These are phyloP conservation scores for Aricia agestis DNA, from an alignment of 1,140 invertebrate genomes.

Conservation along the genomic window DNA sequence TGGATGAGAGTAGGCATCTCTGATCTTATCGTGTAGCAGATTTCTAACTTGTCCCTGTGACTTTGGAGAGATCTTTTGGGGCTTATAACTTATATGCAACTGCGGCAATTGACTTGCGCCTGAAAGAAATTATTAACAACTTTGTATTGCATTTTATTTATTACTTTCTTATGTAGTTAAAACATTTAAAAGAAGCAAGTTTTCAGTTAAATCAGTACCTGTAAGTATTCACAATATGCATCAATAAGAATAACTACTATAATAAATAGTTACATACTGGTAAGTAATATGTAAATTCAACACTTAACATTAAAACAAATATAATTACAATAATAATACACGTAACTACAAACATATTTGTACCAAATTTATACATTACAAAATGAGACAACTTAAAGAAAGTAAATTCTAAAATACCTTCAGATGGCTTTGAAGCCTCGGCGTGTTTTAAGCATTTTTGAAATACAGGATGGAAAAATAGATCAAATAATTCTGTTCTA, in stretches of 20 bases:
- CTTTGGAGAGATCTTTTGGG: slow-evolving; percentile 99
- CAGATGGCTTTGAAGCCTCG: slow-evolving; percentile 50
- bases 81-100: slow-evolving; percentile 99
- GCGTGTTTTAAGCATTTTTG: slow-evolving; percentile 75
- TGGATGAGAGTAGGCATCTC: slow-evolving; percentile 97
- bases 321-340: not conserved
- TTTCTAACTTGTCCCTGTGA: slow-evolving; percentile 94
- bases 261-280: not conserved
- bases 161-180: no score
- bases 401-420: slow-evolving; percentile 49
- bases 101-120: slow-evolving; percentile 87
- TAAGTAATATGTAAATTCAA: not conserved
- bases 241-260: not conserved
- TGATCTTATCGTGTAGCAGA: slow-evolving; percentile 96
- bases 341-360: not conserved
- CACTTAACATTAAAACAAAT: not conserved
- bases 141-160: slow-evolving; percentile 6
- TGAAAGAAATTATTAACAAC: slow-evolving; percentile 33
- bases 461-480: slow-evolving; percentile 75
- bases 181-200: no score
- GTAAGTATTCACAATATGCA: not conserved
- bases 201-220: not conserved
- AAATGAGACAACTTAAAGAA: not conserved
- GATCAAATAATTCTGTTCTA: slow-evolving; percentile 71
- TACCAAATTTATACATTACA: not conserved